Evolutionary conservation across 2,113 vertebrate genomes (phyloP).

Genomic region (Ardeotis arabs): DNA sequence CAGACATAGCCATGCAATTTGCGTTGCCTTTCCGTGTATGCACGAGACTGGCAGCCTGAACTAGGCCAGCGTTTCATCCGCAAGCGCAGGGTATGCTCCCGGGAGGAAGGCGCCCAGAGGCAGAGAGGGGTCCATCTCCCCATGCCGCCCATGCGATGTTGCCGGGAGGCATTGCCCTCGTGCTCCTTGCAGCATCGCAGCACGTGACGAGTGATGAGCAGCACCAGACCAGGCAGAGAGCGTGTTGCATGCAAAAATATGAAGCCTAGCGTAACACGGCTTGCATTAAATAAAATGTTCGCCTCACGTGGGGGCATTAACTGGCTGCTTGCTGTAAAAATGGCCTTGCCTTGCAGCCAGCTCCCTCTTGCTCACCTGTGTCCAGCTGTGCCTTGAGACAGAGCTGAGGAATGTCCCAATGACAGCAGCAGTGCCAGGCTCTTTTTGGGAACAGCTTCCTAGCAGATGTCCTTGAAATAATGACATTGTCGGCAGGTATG

Average conservation of each 20-base stretch:
- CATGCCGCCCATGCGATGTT: accelerated
- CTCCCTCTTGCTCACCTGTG: not conserved
- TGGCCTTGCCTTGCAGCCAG: accelerated
- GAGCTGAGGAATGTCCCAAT: accelerated
- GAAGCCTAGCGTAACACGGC: accelerated
- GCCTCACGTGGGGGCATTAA: accelerated
- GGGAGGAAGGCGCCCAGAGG: not conserved
- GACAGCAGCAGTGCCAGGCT: not conserved
- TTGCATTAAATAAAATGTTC: not conserved
- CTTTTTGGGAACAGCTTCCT: not conserved
- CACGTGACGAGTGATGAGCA: accelerated
- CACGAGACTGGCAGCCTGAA: not conserved
- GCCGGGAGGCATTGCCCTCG: not conserved
- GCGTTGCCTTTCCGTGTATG: not conserved
- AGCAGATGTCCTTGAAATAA: not conserved
- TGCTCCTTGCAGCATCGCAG: not conserved
- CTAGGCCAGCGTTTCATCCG: not conserved
- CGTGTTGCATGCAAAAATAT: accelerated
- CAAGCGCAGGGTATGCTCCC: not conserved
- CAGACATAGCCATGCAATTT: not conserved
- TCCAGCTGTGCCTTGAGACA: not conserved
- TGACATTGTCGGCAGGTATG: not conserved
- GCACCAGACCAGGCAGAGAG: not conserved
- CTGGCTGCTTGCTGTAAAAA: not conserved
- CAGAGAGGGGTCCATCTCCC: accelerated